Evolutionary conservation across 2,113 vertebrate species (phyloP).

Genomic region (Argyrosomus japonicus): DNA sequence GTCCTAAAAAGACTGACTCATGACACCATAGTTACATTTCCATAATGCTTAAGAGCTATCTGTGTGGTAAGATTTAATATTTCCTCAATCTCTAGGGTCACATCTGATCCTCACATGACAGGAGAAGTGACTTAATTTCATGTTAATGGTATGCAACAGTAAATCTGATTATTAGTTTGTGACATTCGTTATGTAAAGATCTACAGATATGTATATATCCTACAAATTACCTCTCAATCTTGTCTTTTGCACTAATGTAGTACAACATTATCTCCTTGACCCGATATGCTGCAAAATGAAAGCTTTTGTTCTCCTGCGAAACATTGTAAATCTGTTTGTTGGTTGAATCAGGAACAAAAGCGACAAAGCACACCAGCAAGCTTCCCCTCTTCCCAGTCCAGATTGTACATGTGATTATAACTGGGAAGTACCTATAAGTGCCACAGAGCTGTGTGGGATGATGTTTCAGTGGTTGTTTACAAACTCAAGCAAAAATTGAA

Average conservation of each 20-base stretch:
- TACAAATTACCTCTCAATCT: slow-evolving; percentile 69
- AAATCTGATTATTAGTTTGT: slow-evolving; percentile 16
- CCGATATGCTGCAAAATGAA: slow-evolving; percentile 43
- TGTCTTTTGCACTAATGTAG: slow-evolving; percentile 75
- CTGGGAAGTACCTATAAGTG: slow-evolving; percentile 56
- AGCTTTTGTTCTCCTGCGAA: not conserved
- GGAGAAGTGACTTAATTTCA: slow-evolving; percentile 20
- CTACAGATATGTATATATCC: slow-evolving; percentile 18
- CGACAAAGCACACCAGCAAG: slow-evolving; percentile 6
- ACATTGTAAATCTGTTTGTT: slow-evolving; percentile 14
- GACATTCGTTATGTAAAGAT: slow-evolving; percentile 29
- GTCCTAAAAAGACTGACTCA: not conserved
- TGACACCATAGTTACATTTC: not conserved
- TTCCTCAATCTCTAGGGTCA: slow-evolving; percentile 3
- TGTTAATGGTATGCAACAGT: slow-evolving; percentile 17
- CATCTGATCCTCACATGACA: slow-evolving; percentile 20
- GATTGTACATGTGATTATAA: slow-evolving; percentile 31
- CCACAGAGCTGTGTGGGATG: slow-evolving; percentile 49
- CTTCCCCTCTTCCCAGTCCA: slow-evolving; percentile 27
- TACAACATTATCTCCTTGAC: slow-evolving; percentile 29
- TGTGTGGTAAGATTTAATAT: not conserved
- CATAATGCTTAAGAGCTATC: not conserved
- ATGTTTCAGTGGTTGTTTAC: slow-evolving; percentile 70
- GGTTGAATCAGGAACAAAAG: slow-evolving; percentile 5
- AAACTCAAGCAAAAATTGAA: slow-evolving; percentile 46